phyloP scores from a whole-genome alignment of 2,888 invertebrate species.

The Erebia ligea region DNA sequence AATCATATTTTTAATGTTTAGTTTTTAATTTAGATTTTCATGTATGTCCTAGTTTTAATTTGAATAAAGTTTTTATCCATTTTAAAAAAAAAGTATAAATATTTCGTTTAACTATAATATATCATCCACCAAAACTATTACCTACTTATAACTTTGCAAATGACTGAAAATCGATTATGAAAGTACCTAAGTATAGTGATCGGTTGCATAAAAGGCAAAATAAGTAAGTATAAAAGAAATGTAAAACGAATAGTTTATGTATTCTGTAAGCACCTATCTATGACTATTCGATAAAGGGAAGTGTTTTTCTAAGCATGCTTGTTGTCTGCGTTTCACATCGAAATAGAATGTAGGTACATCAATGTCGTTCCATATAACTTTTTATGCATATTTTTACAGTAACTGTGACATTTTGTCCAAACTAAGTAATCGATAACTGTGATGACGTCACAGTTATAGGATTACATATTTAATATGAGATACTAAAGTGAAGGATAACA shows the following conservation, averaged over 20 bases:
- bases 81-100: too few species aligned
- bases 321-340: too few species aligned
- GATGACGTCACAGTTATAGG: too few species aligned
- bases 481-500: too few species aligned
- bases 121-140: too few species aligned
- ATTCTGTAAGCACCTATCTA: background rate
- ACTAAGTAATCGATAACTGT: background rate
- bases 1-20: too few species aligned
- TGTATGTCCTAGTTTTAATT: too few species aligned
- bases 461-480: too few species aligned
- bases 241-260: constrained; percentile 4
- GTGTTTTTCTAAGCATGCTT: background rate
- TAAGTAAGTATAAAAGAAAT: background rate
- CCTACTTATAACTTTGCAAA: background rate
- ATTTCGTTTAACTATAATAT: too few species aligned
- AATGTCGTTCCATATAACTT: constrained; percentile 13
- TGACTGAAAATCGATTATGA: background rate
- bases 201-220: constrained; percentile 12
- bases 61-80: too few species aligned
- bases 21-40: too few species aligned
- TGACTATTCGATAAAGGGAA: background rate
- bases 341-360: too few species aligned
- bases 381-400: constrained; percentile 16
- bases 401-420: background rate
- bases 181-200: constrained; percentile 5